These are phyloP conservation scores for Pseudochirops cupreus DNA, from an alignment of 2,797 vertebrate species.

Conservation along the genomic window DNA sequence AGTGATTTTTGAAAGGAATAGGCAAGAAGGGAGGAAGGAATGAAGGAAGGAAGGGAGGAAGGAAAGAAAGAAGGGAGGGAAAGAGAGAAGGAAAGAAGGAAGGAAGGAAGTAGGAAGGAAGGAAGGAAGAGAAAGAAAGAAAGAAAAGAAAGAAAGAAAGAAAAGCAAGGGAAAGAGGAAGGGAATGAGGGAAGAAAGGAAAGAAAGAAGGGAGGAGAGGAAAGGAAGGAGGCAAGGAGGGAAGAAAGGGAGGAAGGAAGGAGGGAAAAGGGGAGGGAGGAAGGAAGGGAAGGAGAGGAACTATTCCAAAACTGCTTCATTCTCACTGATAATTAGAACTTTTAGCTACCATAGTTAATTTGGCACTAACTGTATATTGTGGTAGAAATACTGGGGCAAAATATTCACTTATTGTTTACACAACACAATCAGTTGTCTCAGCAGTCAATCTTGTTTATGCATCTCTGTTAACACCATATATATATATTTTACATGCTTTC, in stretches of 20 bases:
- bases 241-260: background rate
- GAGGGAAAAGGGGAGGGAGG: background rate
- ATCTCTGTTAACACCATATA: conserved; percentile 78
- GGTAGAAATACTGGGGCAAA: background rate
- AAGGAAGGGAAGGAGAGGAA: background rate
- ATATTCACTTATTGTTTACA: conserved; percentile 6
- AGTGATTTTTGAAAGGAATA: background rate
- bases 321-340: background rate
- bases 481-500: conserved; percentile 68
- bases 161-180: too few relatives aligned
- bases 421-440: background rate
- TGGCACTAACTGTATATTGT: background rate
- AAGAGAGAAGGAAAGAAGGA: background rate
- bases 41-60: background rate
- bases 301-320: background rate
- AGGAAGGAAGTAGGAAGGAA: too few relatives aligned
- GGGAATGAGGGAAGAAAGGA: too few relatives aligned
- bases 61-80: too few relatives aligned
- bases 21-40: background rate
- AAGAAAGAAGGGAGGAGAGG: too few relatives aligned
- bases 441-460: conserved; percentile 73
- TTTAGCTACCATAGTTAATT: background rate
- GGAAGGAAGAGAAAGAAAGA: background rate
- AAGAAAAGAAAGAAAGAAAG: too few relatives aligned
- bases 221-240: background rate